phyloP scores from a whole-genome alignment of 2,113 vertebrate genomes.

The Jacana jacana region DNA sequence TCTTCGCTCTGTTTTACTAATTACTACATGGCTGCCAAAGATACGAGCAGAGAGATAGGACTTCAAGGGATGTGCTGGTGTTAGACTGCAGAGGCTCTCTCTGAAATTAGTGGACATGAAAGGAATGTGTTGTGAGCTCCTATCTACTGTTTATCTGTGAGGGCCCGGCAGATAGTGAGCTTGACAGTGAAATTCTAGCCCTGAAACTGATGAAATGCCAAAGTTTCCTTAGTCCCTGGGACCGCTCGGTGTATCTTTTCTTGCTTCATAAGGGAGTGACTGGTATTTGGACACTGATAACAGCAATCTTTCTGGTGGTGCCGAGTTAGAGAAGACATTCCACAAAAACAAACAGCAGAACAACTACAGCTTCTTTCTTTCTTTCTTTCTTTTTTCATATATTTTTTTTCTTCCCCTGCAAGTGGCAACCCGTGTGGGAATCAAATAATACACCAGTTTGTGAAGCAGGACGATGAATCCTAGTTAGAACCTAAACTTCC shows the following conservation, averaged over 20 bases:
- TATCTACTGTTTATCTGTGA: slow-evolving; percentile 77
- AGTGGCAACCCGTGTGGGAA: background rate
- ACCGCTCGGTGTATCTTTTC: slow-evolving; percentile 71
- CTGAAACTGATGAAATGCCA: slow-evolving; percentile 77
- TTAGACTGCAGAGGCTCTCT: slow-evolving; percentile 52
- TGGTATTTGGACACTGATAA: slow-evolving; percentile 84
- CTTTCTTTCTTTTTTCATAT: background rate
- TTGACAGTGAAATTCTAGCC: slow-evolving; percentile 79
- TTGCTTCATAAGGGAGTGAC: slow-evolving; percentile 79
- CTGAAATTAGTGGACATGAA: slow-evolving; percentile 70
- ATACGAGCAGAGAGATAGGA: slow-evolving; percentile 44
- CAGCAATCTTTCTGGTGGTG: slow-evolving; percentile 73
- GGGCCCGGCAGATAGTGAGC: slow-evolving; percentile 67
- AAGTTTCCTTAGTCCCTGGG: slow-evolving; percentile 60
- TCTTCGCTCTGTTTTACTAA: slow-evolving; percentile 53
- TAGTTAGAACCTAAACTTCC: background rate
- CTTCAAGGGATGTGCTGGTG: slow-evolving; percentile 65
- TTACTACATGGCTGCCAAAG: slow-evolving; percentile 61
- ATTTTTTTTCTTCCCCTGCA: background rate
- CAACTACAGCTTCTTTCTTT: background rate
- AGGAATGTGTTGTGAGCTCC: slow-evolving; percentile 78
- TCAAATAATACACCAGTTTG: background rate
- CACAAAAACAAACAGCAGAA: slow-evolving; percentile 72
- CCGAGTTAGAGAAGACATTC: slow-evolving; percentile 77
- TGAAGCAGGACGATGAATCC: background rate